Evolutionary conservation across 2,888 invertebrate species (phyloP), one percentile per base, ranked within the genome.

Genomic region (Apamea monoglypha): DNA sequence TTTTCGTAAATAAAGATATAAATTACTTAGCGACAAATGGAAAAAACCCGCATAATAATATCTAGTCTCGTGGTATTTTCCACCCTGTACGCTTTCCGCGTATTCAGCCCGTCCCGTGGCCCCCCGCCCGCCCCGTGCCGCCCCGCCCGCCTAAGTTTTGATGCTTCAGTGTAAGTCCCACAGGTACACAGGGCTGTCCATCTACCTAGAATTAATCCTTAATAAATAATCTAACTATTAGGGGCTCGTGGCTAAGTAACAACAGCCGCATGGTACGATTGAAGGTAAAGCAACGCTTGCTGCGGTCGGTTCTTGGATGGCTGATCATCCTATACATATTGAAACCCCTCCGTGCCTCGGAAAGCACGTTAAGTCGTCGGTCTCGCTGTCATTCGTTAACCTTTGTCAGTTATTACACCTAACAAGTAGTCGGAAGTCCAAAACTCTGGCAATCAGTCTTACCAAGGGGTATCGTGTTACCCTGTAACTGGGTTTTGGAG

Each of bases 31-130:
- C 53, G 47, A 81, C 32, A 67, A 44, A 76, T 64, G 80, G 85
- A 87, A 88, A 88, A 88, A 85, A 29, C n/a, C 63, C 80, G 59
- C 12, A 1, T 5, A n/a, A 5, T 12, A 16, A 12, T 67, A 75
- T 53, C 36, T 66, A 66, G 25, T 32, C 12, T 10, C n/a, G 12
- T 50, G 79, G 76, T 80, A 74, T 82, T 80, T 87, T 84, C 84
- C 85, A 67, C 74, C 66, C 71, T 64, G 59, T 44, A 68, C 18
- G 53, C 3, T 50, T 76, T 77, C 66, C n/a, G 32, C 32, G 61
- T 75, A 74, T 32, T 32, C 61, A 44, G 21, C 40, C 40, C 53
- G 25, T 44, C 44, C 40, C 1, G 29, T 10, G 21, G n/a, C n/a
- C 25, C n/a, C 16, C 32, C 21, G 16, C 53, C 79, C 64, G 36